phyloP scores from a whole-genome alignment of 2,888 invertebrate genomes.

The Drosophila trichaetosa region DNA sequence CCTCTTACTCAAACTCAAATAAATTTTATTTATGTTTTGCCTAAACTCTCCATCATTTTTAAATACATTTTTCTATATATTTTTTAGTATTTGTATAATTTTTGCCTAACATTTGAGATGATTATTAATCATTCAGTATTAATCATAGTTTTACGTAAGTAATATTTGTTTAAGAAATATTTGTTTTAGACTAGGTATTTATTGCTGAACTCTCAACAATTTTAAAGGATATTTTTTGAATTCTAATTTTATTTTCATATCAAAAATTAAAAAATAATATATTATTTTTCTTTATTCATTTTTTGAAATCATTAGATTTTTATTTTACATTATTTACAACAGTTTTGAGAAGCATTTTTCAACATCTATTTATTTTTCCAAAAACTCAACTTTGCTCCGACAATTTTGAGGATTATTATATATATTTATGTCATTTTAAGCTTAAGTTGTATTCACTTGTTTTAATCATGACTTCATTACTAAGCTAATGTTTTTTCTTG shows the following conservation, averaged over 20 bases:
- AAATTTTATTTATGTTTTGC: background rate
- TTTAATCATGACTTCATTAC: background rate
- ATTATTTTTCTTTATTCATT: too few relatives aligned
- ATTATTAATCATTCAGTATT: background rate
- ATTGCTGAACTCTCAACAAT: background rate
- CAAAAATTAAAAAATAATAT: too few relatives aligned
- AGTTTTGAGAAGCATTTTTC: too few relatives aligned
- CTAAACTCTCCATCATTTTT: background rate
- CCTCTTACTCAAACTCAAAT: background rate
- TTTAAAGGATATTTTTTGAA: background rate
- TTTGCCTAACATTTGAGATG: too few relatives aligned
- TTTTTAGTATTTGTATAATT: too few relatives aligned
- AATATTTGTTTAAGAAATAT: background rate
- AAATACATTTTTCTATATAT: background rate
- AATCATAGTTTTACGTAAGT: background rate
- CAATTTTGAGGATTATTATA: too few relatives aligned
- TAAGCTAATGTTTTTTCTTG: too few relatives aligned
- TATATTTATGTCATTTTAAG: background rate
- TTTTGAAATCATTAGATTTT: too few relatives aligned
- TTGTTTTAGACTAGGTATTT: background rate
- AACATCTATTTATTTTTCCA: too few relatives aligned
- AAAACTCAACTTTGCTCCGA: too few relatives aligned
- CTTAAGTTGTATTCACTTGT: fast-evolving
- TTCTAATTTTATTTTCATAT: background rate
- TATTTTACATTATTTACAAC: too few relatives aligned